Evolutionary conservation across 2,888 invertebrate species (phyloP), one percentile per base, ranked within the genome.

Genomic region (Microdon myrmicae): DNA sequence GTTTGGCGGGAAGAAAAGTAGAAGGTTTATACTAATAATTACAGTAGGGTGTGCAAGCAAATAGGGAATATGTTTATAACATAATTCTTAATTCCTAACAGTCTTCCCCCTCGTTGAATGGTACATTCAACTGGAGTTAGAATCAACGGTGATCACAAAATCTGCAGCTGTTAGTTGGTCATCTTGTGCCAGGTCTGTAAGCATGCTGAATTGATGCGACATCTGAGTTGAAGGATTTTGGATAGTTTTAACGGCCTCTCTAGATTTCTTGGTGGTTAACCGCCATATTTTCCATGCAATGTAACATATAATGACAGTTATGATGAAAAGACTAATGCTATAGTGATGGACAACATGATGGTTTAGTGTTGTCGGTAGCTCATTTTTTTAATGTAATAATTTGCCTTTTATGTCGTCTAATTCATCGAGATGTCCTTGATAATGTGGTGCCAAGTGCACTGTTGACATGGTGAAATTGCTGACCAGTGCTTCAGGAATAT

Each of bases 41-140:
- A n/a, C n/a, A n/a, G n/a, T n/a, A n/a, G n/a, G n/a, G n/a, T n/a
- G n/a, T n/a, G n/a, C n/a, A n/a, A n/a, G n/a, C n/a, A n/a, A n/a
- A n/a, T n/a, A n/a, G n/a, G n/a, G n/a, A n/a, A n/a, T n/a, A n/a
- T n/a, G n/a, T n/a, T n/a, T n/a, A n/a, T n/a, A n/a, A 29, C 12
- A 31, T 31, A 9, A n/a, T 7, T 2, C 19, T 17, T 32, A 14
- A 17, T 8, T 32, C 17, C 20, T 10, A 34, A 34, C 34, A 34
- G 17, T 9, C 20, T 34, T 12, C 10, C 34, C 34, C 34, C n/a
- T n/a, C n/a, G 6, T 34, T 34, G 34, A 34, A 34, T 34, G n/a
- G n/a, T 34, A 14, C 19, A 34, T 34, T 34, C 34, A 34, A 34
- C 9, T 10, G 4, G 34, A 19, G 5, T 34, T 9, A 9, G 19